Base-by-base conservation (phyloP, 2,888 invertebrate genomes). In the Beris morrisii region DNA sequence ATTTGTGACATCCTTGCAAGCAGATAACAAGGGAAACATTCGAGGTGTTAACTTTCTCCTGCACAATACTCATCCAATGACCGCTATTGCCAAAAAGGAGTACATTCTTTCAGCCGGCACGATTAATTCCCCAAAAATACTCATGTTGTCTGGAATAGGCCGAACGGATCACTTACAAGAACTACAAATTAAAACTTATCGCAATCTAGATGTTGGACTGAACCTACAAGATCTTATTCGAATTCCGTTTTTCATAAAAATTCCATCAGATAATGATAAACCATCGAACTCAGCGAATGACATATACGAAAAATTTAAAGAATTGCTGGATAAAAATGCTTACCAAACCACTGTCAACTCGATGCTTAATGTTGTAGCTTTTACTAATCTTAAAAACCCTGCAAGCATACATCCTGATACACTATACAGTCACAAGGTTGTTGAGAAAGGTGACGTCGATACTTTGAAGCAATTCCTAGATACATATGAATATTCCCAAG, bases 101-200 rank as follows among this genome's bases (percentile, higher is more conserved):
- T 56, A 56, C 22, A 65, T 65, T 31, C 4, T 57, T 4, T 57
- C 61, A 15, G 28, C 46, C 9, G 59, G 59, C 13, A 11, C 53
- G 22, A 32, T 57, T 6, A 84, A 85, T 72, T 76, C 85, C 0
- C 94, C 95, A 0, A 95, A 97, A 73, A 76, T 97, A n/a, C 83
- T 97, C 31, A 89, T 95, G 90, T 81, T 96, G 32, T 86, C 86
- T 52, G 96, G 96, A 0, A 80, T 95, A 1, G 93, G 93, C 4
- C 90, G 91, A 0, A 82, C 81, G 15, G 74, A 83, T 7, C 89
- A 93, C 75, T 81, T 93, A 4, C 75, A 84, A 70, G 85, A 89
- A 73, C 82, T 88, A 4, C 88, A 87, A 0, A 84, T 91, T 61
- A 50, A 50, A 38, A 84, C 86, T 52, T 12, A 38, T 6, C 15